phyloP scores from a whole-genome alignment of 2,888 invertebrate species.

The Rotaria sp. region DNA sequence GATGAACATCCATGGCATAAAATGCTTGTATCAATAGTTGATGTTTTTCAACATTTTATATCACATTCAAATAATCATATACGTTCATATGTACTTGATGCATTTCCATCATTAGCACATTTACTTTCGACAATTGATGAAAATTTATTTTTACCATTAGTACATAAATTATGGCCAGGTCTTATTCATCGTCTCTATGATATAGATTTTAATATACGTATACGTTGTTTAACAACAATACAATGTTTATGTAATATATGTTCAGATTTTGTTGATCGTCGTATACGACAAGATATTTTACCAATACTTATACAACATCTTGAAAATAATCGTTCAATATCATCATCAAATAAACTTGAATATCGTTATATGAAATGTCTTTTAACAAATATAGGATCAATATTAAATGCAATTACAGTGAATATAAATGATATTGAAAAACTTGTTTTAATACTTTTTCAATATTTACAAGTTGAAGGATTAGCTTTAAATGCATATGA shows the following conservation, averaged over 20 bases:
- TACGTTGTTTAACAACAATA: not conserved
- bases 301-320: not conserved
- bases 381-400: not conserved
- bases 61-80: constrained; percentile 6
- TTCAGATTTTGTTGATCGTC: constrained; percentile 28
- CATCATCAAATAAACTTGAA: not conserved
- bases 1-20: constrained; percentile 17
- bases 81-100: constrained; percentile 4
- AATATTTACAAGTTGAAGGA: not conserved
- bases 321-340: not conserved
- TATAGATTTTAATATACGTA: not conserved
- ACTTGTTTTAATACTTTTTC: not conserved
- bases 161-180: constrained; percentile 26
- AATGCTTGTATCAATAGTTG: not conserved
- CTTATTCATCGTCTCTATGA: not conserved
- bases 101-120: constrained; percentile 23
- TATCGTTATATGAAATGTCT: constrained; percentile 25
- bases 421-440: constrained; percentile 18
- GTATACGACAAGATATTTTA: constrained; percentile 25
- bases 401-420: not conserved
- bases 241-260: not conserved
- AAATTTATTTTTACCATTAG: constrained; percentile 23
- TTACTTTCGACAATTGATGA: not conserved
- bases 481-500: not conserved
- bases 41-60: constrained; percentile 26